Base-by-base conservation (phyloP, 2,888 invertebrate genomes). In the Dioctria linearis region DNA sequence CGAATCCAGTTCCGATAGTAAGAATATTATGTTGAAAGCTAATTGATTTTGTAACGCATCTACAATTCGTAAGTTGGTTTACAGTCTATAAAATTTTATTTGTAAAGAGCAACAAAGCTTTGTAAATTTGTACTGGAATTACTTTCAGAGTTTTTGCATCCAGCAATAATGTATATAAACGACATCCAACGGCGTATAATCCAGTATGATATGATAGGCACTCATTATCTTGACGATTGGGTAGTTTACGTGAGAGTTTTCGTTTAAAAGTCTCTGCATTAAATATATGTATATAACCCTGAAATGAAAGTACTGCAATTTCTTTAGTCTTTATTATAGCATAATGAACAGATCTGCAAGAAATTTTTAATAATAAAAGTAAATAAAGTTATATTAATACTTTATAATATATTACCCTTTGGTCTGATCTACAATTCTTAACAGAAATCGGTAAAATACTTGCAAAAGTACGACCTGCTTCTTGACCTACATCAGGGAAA, bases 281-380 rank as follows among this genome's bases (percentile, higher is more conserved):
- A 93, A 97, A 98, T 84, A 98, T 94, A 90, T 98, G 98, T 87
- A 98, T 95, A 88, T 95, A 97, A 0, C 97, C 97, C 89, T 98
- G 98, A 8, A 98, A 90, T 0, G 97, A 97, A 3, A 98, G 90
- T 8, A 96, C 96, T 0, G 96, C 97, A 81, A 98, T 93, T 90
- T 98, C 97, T 84, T 94, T 93, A 95, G 25, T 93, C 92, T 84
- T 93, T 92, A 90, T 98, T 97, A 88, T 96, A 98, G 25, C 95
- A 94, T 51, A 98, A 89, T 37, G 98, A 96, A 83, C 98, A 92
- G 43, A 90, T 93, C 93, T 93, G 85, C 0, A 85, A 86, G 81
- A 81, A 25, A 25, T 25, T 25, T 1, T 25, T 25, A 25, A 25
- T 25, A 61, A 25, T 25, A 25, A 25, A 25, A 25, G 25, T 25